Percentiles rank a stretch among this genome's conserved stretches.
Evolutionary conservation across 2,797 vertebrate genomes (phyloP).

Genomic region (Lithobates sylvaticus): DNA sequence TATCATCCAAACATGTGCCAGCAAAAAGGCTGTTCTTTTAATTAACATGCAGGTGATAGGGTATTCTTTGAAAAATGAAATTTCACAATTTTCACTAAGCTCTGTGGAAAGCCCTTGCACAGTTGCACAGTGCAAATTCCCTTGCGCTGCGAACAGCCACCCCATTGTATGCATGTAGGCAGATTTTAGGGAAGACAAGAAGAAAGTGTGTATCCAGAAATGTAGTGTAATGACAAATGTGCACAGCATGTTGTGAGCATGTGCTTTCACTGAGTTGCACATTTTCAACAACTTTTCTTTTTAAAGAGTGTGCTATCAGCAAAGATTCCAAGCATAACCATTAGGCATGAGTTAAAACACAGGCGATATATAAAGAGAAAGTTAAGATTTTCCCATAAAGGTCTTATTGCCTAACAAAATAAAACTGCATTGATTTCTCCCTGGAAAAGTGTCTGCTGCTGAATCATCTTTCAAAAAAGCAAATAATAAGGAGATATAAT

Average conservation of each 20-base stretch:
- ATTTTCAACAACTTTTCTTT: not conserved
- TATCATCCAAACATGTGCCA: no score
- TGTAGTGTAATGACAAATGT: no score
- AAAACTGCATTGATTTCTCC: conserved; percentile 62
- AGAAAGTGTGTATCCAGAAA: not conserved
- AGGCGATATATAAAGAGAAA: conserved; percentile 56
- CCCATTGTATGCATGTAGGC: no score
- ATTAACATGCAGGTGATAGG: no score
- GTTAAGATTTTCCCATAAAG: conserved; percentile 49
- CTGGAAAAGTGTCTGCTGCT: conserved; percentile 43
- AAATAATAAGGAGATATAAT: conserved; percentile 55
- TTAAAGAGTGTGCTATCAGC: not conserved
- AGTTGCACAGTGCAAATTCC: no score
- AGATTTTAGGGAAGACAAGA: no score
- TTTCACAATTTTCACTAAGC: no score
- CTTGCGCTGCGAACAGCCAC: no score
- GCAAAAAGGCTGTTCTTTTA: no score
- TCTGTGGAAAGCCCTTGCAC: no score
- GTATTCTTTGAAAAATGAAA: no score
- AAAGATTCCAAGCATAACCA: conserved; percentile 11
- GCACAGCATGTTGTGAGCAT: not conserved
- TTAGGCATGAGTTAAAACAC: conserved; percentile 33
- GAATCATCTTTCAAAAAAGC: conserved; percentile 45
- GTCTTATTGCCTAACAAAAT: conserved; percentile 56
- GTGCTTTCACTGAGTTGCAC: no score